Evolutionary conservation across 2,888 invertebrate genomes (phyloP).

Genomic region (Papilio demoleus): DNA sequence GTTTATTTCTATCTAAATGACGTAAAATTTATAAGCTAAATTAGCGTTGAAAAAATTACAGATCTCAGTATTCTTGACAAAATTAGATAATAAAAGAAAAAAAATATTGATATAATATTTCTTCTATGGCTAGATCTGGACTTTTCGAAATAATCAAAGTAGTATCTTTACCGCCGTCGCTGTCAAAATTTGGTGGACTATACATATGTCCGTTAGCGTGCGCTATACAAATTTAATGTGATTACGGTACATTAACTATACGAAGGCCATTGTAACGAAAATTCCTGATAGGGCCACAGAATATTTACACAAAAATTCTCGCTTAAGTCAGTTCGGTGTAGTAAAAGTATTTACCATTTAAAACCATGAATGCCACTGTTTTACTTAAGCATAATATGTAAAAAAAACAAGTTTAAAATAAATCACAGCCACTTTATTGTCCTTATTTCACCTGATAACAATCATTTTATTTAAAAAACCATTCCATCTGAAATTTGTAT

Average conservation of each 20-base stretch:
- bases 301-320: no score
- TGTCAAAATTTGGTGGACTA: no score
- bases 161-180: no score
- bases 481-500: not conserved
- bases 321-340: not conserved
- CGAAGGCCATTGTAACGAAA: no score
- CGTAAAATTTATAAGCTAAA: not conserved
- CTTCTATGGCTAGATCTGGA: no score
- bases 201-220: no score
- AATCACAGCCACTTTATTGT: constrained; percentile 67
- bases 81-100: not conserved
- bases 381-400: not conserved
- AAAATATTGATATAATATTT: no score
- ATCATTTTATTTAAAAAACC: not conserved
- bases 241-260: no score
- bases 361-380: not conserved
- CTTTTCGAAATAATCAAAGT: no score
- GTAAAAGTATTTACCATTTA: not conserved
- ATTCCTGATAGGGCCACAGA: no score
- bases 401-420: constrained; percentile 10
- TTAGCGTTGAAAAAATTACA: not conserved
- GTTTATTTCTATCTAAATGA: not conserved
- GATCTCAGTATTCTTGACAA: not conserved
- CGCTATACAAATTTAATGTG: no score
- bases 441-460: constrained; percentile 15